These are phyloP conservation scores for Ciconia maguari DNA, from an alignment of 2,113 vertebrate genomes.

Conservation along the genomic window DNA sequence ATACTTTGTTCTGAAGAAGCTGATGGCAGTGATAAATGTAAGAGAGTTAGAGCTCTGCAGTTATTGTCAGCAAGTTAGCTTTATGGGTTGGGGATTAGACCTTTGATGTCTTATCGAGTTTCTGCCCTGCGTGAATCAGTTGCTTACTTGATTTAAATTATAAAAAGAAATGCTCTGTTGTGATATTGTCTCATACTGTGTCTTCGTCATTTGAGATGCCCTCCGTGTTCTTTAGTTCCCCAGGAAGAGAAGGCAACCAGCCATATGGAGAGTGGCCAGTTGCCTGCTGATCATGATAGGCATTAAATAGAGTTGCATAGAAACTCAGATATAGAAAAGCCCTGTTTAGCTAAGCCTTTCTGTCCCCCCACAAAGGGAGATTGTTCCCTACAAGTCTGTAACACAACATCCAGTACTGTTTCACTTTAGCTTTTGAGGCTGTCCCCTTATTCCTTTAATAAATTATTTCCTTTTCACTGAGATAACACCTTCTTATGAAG, in stretches of 20 bases:
- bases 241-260: conserved; percentile 34
- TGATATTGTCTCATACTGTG: conserved; percentile 49
- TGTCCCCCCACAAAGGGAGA: conserved; percentile 18
- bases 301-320: conserved; percentile 11
- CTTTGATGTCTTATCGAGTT: conserved; percentile 59
- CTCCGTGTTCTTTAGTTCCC: conserved; percentile 27
- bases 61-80: conserved; percentile 56
- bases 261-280: conserved; percentile 65
- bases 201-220: conserved; percentile 59
- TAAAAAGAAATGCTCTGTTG: conserved; percentile 49
- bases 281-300: neutral
- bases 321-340: conserved; percentile 18
- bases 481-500: neutral
- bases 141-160: conserved; percentile 63
- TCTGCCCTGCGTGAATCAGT: conserved; percentile 52
- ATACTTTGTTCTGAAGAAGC: conserved; percentile 44
- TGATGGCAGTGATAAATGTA: conserved; percentile 58
- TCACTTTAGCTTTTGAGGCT: neutral
- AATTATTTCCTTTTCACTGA: neutral
- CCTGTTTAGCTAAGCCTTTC: neutral
- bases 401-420: neutral
- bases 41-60: conserved; percentile 23
- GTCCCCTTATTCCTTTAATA: neutral
- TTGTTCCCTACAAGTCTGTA: conserved; percentile 12
- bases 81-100: conserved; percentile 38